phyloP scores from a whole-genome alignment of 2,113 vertebrate genomes.

The Sander lucioperca region DNA sequence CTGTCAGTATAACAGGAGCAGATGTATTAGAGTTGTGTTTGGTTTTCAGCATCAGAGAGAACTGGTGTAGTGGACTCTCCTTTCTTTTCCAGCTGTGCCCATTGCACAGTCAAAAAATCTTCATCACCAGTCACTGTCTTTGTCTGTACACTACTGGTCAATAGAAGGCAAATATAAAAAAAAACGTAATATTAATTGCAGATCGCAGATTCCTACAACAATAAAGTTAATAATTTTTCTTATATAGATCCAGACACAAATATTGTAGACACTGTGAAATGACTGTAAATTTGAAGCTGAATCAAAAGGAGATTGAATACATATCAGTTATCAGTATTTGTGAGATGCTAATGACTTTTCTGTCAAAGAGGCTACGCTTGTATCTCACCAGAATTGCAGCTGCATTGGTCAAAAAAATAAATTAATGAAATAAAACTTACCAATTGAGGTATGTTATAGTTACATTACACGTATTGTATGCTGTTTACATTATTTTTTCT shows the following conservation, averaged over 20 bases:
- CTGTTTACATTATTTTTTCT: background rate
- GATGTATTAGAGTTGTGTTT: conserved; percentile 16
- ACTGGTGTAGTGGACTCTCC: conserved; percentile 56
- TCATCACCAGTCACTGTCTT: conserved; percentile 34
- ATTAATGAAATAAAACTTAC: background rate
- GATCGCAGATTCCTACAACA: background rate
- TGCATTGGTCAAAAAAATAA: background rate
- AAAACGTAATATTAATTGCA: background rate
- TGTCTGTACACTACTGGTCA: conserved; percentile 62
- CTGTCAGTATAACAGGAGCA: background rate
- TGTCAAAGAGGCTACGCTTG: background rate
- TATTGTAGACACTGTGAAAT: background rate
- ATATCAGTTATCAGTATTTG: conserved; percentile 9
- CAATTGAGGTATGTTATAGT: background rate
- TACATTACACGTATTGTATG: background rate
- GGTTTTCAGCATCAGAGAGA: conserved; percentile 67
- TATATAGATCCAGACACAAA: background rate
- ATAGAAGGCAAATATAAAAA: background rate
- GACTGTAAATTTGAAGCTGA: background rate
- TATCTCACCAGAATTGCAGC: background rate
- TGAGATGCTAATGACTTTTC: conserved; percentile 16
- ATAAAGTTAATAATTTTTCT: background rate
- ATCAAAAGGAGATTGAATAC: conserved; percentile 18
- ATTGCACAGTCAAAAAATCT: conserved; percentile 29
- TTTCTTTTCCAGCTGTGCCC: conserved; percentile 65